A percentile compares a stretch with the other conserved stretches of the same genome.
Evolutionary conservation across 92 coral and sea anemone genomes (phyloP).

Genomic region (Epizoanthus illoricatus): DNA sequence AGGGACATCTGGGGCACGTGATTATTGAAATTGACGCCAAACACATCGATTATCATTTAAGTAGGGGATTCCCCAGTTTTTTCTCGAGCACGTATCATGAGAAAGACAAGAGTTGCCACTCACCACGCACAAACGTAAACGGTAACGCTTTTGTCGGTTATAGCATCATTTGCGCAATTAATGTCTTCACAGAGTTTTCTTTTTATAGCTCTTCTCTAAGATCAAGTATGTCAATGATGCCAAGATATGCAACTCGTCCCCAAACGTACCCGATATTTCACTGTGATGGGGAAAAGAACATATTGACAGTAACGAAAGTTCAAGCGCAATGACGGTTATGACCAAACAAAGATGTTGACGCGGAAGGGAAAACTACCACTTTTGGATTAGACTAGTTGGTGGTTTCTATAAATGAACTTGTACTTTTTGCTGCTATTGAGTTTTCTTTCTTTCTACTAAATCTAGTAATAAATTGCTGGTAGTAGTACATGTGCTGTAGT

Average conservation of each 20-base stretch:
- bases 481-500: no score
- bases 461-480: no score
- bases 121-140: constrained; percentile 26
- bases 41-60: constrained; percentile 37
- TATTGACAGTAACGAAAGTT: neutral
- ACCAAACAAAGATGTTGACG: neutral
- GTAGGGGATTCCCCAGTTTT: constrained; percentile 89
- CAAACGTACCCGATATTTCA: neutral
- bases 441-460: no score
- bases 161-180: constrained; percentile 33
- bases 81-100: constrained; percentile 14
- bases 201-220: neutral
- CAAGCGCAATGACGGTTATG: neutral
- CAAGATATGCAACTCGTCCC: neutral
- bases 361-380: constrained; percentile 20
- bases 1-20: constrained; percentile 48
- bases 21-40: constrained; percentile 22
- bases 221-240: neutral
- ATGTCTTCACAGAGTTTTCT: neutral
- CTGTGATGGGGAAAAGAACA: constrained; percentile 4
- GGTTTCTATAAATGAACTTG: no score
- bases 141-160: constrained; percentile 21
- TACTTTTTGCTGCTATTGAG: no score
- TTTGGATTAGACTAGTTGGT: neutral
- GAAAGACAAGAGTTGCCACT: constrained; percentile 7